Evolutionary conservation across 2,888 invertebrate genomes (phyloP).

Genomic region (Cephus spinipes): DNA sequence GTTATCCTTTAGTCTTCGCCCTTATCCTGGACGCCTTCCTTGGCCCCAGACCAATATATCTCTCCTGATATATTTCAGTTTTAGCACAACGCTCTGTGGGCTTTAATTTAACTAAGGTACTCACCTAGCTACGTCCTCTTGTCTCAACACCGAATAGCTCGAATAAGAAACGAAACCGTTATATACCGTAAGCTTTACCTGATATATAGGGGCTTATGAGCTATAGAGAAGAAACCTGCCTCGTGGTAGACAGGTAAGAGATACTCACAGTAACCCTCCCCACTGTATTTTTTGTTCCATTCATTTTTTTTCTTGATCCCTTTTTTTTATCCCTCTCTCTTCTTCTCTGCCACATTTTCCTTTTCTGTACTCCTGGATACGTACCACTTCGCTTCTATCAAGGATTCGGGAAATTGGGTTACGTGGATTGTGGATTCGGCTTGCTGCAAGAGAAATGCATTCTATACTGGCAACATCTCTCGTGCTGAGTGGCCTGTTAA

Average conservation of each 20-base stretch:
- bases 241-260: conserved; percentile 31
- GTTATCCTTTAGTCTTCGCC: conserved; percentile 32
- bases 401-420: conserved; percentile 5
- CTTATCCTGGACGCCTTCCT: conserved; percentile 31
- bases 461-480: background rate
- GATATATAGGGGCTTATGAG: conserved; percentile 48
- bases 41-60: conserved; percentile 45
- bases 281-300: conserved; percentile 17
- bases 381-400: background rate
- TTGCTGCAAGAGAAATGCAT: background rate
- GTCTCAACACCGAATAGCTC: conserved; percentile 7
- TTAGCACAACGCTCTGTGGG: conserved; percentile 39
- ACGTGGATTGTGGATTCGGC: background rate
- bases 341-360: background rate
- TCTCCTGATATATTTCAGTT: conserved; percentile 50
- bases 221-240: conserved; percentile 37
- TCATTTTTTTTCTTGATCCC: background rate
- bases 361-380: background rate
- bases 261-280: conserved; percentile 6
- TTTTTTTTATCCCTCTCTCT: background rate
- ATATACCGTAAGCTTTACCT: conserved; percentile 47
- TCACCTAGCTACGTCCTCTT: conserved; percentile 18
- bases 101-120: conserved; percentile 49
- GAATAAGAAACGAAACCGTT: conserved; percentile 46
- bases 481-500: background rate